Percentiles rank a stretch among this genome's conserved stretches.
Evolutionary conservation across 2,888 invertebrate genomes (phyloP).

Genomic region (Lypha dubia): DNA sequence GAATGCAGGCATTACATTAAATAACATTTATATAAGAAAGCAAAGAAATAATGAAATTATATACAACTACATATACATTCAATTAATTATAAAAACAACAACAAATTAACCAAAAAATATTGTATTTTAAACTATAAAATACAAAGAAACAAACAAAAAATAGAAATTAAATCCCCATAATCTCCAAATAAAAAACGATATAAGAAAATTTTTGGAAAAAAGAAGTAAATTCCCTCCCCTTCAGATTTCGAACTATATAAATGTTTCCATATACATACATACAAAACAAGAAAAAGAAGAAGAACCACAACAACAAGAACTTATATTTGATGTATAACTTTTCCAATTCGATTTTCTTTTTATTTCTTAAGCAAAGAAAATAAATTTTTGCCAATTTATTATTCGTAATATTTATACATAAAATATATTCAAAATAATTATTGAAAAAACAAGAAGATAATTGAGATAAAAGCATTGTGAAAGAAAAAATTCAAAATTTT

Average conservation of each 20-base stretch:
- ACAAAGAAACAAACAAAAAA: background rate
- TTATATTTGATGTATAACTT: conserved; percentile 59
- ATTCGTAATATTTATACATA: conserved; percentile 55
- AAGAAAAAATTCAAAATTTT: conserved; percentile 36
- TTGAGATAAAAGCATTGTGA: too few species aligned
- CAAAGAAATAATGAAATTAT: conserved; percentile 31
- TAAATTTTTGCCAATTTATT: conserved; percentile 60
- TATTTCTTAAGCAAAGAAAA: conserved; percentile 32
- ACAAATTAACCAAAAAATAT: conserved; percentile 10
- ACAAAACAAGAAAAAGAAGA: conserved; percentile 15
- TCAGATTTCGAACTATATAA: conserved; percentile 59
- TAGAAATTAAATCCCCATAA: background rate
- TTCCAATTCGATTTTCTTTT: conserved; percentile 13
- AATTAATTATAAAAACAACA: conserved; percentile 33
- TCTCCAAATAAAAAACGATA: background rate
- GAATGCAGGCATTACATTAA: conserved; percentile 71
- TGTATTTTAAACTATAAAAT: conserved; percentile 26
- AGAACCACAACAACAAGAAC: conserved; percentile 4
- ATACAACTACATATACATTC: conserved; percentile 47
- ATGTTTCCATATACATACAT: conserved; percentile 63
- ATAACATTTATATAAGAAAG: conserved; percentile 52
- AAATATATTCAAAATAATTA: conserved; percentile 43
- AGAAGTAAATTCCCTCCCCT: background rate
- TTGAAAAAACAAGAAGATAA: too few species aligned
- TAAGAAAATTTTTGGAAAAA: conserved; percentile 26